These are phyloP conservation scores for sheep (Ovis aries) DNA, from an alignment of 2,113 vertebrate species.

Conservation along the genomic window ARS-UI_Ramb_v3.0 NC_056056.1:136939501-136940000, in stretches of 20 bases:
- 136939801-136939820: neutral
- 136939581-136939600: neutral
- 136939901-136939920: neutral
- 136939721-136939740: neutral
- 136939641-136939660: neutral
- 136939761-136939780: neutral
- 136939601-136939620: neutral
- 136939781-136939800: neutral
- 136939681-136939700: neutral
- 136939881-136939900: neutral
- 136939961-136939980: neutral
- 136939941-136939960: neutral
- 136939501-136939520: neutral
- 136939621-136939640: neutral
- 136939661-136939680: neutral
- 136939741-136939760: neutral
- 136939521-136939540: neutral
- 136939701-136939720: neutral
- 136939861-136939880: neutral
- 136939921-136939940: neutral
- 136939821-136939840: neutral
- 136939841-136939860: neutral
- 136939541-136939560: neutral
- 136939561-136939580: neutral
- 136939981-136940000: neutral